Base-by-base conservation (phyloP, 2,888 invertebrate genomes). In the Thyatira batis region DNA sequence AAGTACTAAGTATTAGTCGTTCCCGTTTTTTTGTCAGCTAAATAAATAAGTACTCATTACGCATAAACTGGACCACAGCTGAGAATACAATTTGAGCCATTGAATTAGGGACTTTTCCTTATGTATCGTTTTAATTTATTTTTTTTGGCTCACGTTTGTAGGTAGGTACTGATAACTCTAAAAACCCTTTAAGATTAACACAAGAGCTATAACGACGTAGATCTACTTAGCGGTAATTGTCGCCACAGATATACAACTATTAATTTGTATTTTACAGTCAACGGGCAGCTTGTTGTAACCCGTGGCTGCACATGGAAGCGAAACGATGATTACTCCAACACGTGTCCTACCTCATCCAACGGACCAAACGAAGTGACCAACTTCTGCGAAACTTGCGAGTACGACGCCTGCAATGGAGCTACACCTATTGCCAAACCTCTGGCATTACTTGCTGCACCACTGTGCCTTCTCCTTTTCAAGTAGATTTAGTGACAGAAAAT, bases 301-400 rank as follows among this genome's bases (percentile, higher is more conserved):
- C 90, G 95, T 55, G 93, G 94, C 17, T 95, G 94, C 83, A 92
- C 93, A 8, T 93, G 93, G 92, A 92, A 94, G 64, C 89, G 92
- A 39, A 82, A 84, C 44, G 92, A 93, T 54, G 93, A 93, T 76
- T 87, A 87, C 70, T 82, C 88, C 8, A 93, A 85, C 45, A 81
- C 83, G 10, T 94, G 94, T 61, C 85, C 93, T 1, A 88, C 85
- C 59, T 76, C 92, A 5, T 80, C 84, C 30, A 89, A 89, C 55
- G 87, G 91, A 1, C 84, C 85, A 51, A 90, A 93, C 64, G 92
- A 93, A 64, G 84, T 92, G 17, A 86, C 93, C 45, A 88, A 93
- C 46, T 94, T 93, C 85, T 95, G 95, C 67, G 93, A 93, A 73
- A 94, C 94, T 53, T 95, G 95, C 76, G 94, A 94, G 54, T 92